Evolutionary conservation across 2,113 vertebrate genomes (phyloP).

Genomic region (Nycticebus coucang): DNA sequence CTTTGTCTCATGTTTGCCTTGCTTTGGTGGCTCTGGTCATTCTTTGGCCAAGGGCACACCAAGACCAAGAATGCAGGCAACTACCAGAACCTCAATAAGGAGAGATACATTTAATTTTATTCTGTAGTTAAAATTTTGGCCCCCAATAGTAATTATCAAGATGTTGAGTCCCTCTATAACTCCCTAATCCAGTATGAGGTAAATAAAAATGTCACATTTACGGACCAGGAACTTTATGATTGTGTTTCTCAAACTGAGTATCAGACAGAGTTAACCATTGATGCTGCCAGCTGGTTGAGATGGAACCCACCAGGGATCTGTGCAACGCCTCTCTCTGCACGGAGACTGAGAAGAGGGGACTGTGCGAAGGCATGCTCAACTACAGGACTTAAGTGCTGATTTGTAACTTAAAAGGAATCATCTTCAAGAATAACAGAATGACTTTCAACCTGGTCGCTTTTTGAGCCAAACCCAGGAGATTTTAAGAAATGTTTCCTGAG

Average conservation of each 20-base stretch:
- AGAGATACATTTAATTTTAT: conserved; percentile 37
- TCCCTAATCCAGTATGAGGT: conserved; percentile 90
- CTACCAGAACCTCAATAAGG: no score
- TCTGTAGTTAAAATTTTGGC: conserved; percentile 88
- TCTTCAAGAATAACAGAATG: conserved; percentile 38
- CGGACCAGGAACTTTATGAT: no score
- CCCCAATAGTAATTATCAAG: conserved; percentile 87
- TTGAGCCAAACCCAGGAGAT: conserved; percentile 25
- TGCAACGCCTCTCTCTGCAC: conserved; percentile 79
- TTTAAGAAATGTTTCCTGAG: conserved; percentile 30
- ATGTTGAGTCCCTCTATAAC: conserved; percentile 89
- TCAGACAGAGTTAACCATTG: conserved; percentile 88
- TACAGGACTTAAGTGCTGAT: not conserved
- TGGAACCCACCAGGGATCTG: conserved; percentile 87
- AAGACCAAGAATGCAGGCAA: no score
- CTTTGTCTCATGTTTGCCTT: no score
- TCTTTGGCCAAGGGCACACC: no score
- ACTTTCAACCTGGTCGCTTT: conserved; percentile 19
- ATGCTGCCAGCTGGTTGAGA: conserved; percentile 87
- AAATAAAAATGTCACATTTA: not conserved
- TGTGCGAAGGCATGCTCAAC: conserved; percentile 66
- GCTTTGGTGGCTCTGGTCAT: no score
- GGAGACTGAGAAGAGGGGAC: conserved; percentile 80
- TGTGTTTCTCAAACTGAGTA: no score
- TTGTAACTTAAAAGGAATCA: conserved; percentile 16